Conservation (phyloP, 2,113 vertebrate genomes). For the Tiliqua scincoides region DNA sequence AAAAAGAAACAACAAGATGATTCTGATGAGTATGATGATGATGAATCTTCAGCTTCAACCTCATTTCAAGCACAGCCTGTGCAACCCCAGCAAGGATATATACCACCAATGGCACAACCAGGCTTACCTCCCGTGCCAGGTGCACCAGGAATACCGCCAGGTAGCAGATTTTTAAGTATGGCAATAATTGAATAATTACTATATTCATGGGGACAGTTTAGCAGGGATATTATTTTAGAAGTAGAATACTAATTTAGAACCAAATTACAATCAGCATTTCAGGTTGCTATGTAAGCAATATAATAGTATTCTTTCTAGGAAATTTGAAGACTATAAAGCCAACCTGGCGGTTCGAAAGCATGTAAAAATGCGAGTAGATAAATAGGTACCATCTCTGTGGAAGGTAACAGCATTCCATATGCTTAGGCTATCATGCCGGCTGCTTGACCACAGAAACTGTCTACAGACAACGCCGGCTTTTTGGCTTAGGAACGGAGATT, state of each 20-base stretch:
- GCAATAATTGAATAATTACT: not conserved
- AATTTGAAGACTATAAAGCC: not conserved
- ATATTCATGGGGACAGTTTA: too few relatives aligned
- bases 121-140: conserved; percentile 88
- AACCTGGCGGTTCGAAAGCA: too few relatives aligned
- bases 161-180: conserved; percentile 43
- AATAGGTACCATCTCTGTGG: too few relatives aligned
- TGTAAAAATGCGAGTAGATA: too few relatives aligned
- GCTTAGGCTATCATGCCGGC: too few relatives aligned
- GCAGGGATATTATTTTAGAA: not conserved
- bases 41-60: conserved; percentile 90
- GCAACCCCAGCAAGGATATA: conserved; percentile 87
- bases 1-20: conserved; percentile 97
- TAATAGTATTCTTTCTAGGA: not conserved
- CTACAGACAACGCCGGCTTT: too few relatives aligned
- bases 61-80: conserved; percentile 87
- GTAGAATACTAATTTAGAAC: not conserved
- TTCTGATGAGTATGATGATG: conserved; percentile 94
- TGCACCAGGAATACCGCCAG: conserved; percentile 89
- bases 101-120: conserved; percentile 90
- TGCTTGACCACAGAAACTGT: too few relatives aligned
- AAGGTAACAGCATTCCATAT: too few relatives aligned
- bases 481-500: too few relatives aligned
- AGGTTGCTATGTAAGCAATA: not conserved
- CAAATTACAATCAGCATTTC: not conserved